A percentile compares a stretch with the other conserved stretches of the same genome.
Conservation (phyloP, 2,888 invertebrate species). For the Parelbella ahira region DNA sequence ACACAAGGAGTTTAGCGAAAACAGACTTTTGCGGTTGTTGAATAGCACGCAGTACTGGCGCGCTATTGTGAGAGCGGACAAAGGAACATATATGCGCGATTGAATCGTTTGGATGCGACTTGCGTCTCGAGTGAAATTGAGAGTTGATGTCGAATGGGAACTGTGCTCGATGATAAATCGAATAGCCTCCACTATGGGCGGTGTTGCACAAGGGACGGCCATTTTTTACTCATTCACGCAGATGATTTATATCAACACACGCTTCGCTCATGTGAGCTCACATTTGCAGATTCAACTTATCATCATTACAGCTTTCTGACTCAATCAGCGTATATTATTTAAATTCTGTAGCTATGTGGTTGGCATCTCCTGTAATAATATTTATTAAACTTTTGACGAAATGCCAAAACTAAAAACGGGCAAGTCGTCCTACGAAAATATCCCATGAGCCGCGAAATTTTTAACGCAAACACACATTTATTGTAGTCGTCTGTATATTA, state of each 20-base stretch:
- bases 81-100: constrained; percentile 67
- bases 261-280: constrained; percentile 18
- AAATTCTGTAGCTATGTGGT: no score
- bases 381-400: constrained; percentile 18
- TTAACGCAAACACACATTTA: constrained; percentile 52
- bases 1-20: constrained; percentile 72
- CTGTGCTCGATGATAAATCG: constrained; percentile 23
- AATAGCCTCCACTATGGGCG: constrained; percentile 18
- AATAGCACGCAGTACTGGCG: constrained; percentile 52
- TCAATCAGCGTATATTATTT: constrained; percentile 5
- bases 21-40: constrained; percentile 71
- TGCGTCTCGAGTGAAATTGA: constrained; percentile 65
- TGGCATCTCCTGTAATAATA: constrained; percentile 1
- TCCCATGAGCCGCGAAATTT: constrained; percentile 48
- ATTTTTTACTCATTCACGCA: constrained; percentile 19
- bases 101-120: constrained; percentile 60
- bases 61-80: constrained; percentile 64
- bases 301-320: constrained; percentile 20
- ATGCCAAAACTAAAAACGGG: constrained; percentile 36
- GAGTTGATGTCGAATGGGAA: constrained; percentile 42
- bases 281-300: constrained; percentile 17
- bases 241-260: constrained; percentile 23
- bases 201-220: constrained; percentile 4
- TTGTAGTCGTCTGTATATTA: constrained; percentile 45
- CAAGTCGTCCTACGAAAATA: constrained; percentile 54